Evolutionary conservation across 2,113 vertebrate species (phyloP), one percentile per base, ranked within the genome.

Genomic region (Hylia prasina): DNA sequence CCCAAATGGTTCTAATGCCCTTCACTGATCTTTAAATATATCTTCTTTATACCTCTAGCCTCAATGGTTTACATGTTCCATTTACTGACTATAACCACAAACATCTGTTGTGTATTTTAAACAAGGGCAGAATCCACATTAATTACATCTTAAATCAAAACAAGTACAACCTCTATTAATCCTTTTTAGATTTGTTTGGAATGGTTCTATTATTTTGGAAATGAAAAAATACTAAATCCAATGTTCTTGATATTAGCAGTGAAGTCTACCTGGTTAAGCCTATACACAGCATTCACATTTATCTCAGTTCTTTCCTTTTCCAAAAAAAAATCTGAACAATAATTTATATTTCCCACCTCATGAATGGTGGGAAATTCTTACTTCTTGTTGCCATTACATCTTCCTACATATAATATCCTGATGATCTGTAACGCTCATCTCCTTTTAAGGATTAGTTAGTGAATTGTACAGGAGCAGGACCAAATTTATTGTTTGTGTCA

Each of bases 101-200:
- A 90, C 90, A 91, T 91, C 92, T 95, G 90, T 30, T 93, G 64
- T 61, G 10, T 61, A 76, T 87, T 90, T 96, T 60, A 69, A 91
- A 85, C 42, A 66, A 93, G 48, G 73, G n/a, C 12, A 30, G 44
- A 80, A 44, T 53, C 57, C 80, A 53, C 57, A 82, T 65, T 82
- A 85, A 85, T 83, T 76, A 60, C 23, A 44, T 37, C 37, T 45
- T 63, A 84, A 89, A 95, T 84, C 72, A 90, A 84, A 96, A 24
- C 44, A 93, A 91, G 40, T 31, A 79, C 15, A 33, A 72, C 45
- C 79, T 90, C 28, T 50, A 60, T 88, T 69, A 93, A 82, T 76
- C 13, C 24, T 79, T 61, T 69, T 79, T 51, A 84, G 48, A 79
- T 93, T 79, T 82, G 27, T 87, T 75, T 89, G 68, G 54, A 86